Evolutionary conservation across 2,888 invertebrate species (phyloP), one percentile per base, ranked within the genome.

Genomic region (Parnassius smintheus): DNA sequence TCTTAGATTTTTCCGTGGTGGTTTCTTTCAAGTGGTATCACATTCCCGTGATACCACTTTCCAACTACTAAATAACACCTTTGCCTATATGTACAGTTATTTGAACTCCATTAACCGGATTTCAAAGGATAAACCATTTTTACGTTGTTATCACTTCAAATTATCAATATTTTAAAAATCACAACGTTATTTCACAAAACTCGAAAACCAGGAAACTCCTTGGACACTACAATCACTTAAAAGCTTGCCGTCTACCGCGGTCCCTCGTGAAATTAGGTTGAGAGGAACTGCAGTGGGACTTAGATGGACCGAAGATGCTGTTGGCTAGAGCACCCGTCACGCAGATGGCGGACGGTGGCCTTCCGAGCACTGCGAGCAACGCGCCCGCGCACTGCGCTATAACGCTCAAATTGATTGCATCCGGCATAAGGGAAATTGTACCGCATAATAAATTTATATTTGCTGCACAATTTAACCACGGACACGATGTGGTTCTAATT

Each of bases 371-470:
- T 89, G 83, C 74, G 73, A 75, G 74, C 73, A 70, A 66, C 71
- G 81, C 79, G 83, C 75, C 70, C 77, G 85, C 80, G 81, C 80
- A 73, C 76, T 77, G 75, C 81, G 76, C 78, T 75, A 75, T 73
- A 77, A 71, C 77, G 78, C 75, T 79, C 83, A 86, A 92, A 92
- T 92, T 92, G 91, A 86, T 82, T 76, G 79, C 87, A 91, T 92
- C 92, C 92, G 92, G 92, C 80, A 71, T 78, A 82, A 86, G 86
- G 91, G 91, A 91, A 91, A 91, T 18, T 88, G 87, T 86, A 89
- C 85, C 84, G 85, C 92, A 82, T 88, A 88, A 75, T 90, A 93
- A 81, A 93, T 93, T 76, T 91, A 87, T 85, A 82, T 78, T 72
- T 85, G 84, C 84, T 77, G 82, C 83, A 83, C 81, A 82, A 83